Evolutionary conservation across 2,888 invertebrate species (phyloP).

Genomic region (Graphium colonna): DNA sequence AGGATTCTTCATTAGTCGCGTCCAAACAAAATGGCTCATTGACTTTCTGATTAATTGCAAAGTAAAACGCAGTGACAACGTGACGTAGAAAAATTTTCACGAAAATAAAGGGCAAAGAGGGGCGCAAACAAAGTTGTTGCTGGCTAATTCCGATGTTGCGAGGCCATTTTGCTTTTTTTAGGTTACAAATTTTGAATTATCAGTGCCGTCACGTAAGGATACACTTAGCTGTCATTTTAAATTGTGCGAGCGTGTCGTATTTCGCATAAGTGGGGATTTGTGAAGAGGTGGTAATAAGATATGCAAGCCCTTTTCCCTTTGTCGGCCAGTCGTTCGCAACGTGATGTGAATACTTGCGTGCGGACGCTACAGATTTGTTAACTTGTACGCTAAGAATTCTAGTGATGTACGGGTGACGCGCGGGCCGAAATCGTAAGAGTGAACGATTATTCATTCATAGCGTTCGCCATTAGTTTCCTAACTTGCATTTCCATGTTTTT

Average conservation of each 20-base stretch:
- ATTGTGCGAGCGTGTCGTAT: constrained; percentile 64
- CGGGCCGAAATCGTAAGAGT: constrained; percentile 50
- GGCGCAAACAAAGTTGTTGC: constrained; percentile 4
- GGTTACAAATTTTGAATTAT: constrained; percentile 22
- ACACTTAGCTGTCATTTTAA: constrained; percentile 58
- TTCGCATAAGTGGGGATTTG: constrained; percentile 74
- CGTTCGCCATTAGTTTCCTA: neutral
- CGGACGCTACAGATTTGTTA: constrained; percentile 56
- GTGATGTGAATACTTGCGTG: constrained; percentile 66
- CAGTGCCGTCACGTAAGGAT: constrained; percentile 44
- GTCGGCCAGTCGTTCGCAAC: constrained; percentile 75
- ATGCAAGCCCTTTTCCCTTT: constrained; percentile 78
- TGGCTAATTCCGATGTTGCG: neutral
- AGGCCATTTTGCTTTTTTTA: neutral
- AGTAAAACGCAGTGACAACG: constrained; percentile 67
- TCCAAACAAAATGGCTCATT: constrained; percentile 77
- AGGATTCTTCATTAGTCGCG: constrained; percentile 71
- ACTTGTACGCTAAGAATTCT: constrained; percentile 58
- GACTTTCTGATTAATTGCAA: constrained; percentile 76
- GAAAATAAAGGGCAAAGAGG: constrained; percentile 26
- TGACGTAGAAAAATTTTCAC: constrained; percentile 51
- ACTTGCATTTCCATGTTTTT: no score
- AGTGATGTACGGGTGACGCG: constrained; percentile 55
- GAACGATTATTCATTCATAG: constrained; percentile 7
- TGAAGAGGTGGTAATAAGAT: constrained; percentile 78